Base-by-base conservation (phyloP, 2,113 vertebrate species). In the Pedionomus torquatus region DNA sequence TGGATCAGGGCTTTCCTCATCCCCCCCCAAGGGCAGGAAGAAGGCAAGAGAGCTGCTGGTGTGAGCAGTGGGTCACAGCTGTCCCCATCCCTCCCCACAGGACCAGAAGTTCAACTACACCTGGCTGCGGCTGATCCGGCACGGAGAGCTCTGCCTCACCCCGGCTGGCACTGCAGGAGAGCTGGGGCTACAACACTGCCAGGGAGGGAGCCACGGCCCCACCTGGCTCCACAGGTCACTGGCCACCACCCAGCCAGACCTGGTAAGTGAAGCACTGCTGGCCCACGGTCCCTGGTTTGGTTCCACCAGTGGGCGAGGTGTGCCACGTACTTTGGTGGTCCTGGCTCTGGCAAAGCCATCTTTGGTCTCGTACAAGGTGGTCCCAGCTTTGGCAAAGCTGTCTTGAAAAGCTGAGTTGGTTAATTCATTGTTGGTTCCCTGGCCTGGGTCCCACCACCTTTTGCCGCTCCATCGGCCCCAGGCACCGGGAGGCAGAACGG, bases 21-120 rank as follows among this genome's bases (percentile, higher is more conserved):
- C 3, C 23, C 43, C 26, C 0, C 44, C 16, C 18, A 12, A 39
- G 41, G 39, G 44, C 17, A 35, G 81, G 61, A n/a, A 63, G 57
- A 57, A 39, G n/a, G 35, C 0, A 2, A 58, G 48, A 80, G 41
- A 57, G 10, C 28, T 77, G 30, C 65, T 25, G 4, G n/a, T 2
- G 13, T 23, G 10, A 19, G 24, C 2, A 26, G n/a, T 1, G 0
- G 35, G 6, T 81, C 20, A 1, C 41, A 35, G 39, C 77, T 55
- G 5, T n/a, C 10, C 13, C 9, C 11, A 2, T 92, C 76, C 77
- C 63, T 94, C 44, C 46, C 70, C 63, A 5, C 97, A 99, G 99
- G 96, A 94, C 95, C 99, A 99, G 72, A 95, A 98, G 68, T 99
- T 99, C 97, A 99, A 98, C 98, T 99, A 99, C 93, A 99, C 99